Evolutionary conservation across 2,797 vertebrate genomes (phyloP).

Genomic region (Atherinosoma microstoma): DNA sequence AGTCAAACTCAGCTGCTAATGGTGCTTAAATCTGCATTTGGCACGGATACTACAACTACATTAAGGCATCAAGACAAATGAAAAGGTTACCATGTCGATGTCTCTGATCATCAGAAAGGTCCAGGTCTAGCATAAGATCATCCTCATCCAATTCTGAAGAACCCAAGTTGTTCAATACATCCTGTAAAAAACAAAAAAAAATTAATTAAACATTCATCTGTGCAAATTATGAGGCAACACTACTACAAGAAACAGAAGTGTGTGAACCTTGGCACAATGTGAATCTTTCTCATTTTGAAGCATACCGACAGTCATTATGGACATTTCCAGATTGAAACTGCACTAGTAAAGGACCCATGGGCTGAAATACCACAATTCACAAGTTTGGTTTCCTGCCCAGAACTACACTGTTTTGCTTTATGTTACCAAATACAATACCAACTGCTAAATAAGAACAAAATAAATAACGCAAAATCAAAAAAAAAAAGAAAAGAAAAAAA

Average conservation of each 20-base stretch:
- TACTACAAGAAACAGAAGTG: neutral
- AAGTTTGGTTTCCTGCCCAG: neutral
- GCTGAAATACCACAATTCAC: neutral
- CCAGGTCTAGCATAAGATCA: slow-evolving; percentile 97
- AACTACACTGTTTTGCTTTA: neutral
- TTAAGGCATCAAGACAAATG: neutral
- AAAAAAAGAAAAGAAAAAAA: too few species aligned
- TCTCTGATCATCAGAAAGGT: slow-evolving; percentile 94
- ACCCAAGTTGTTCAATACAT: slow-evolving; percentile 90
- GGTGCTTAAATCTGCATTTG: neutral
- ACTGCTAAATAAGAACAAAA: too few species aligned
- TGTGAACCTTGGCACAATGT: too few species aligned
- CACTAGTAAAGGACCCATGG: neutral
- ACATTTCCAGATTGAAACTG: neutral
- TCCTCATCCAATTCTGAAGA: slow-evolving; percentile 98
- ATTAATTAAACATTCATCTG: neutral
- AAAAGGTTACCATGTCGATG: slow-evolving; percentile 86
- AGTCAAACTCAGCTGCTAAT: neutral
- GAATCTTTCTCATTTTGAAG: neutral
- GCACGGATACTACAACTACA: neutral
- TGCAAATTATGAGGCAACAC: neutral
- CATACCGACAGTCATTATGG: neutral
- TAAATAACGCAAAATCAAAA: too few species aligned
- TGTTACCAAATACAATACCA: neutral
- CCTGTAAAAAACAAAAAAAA: slow-evolving; percentile 50